Evolutionary conservation across 1,140 invertebrate species (phyloP).

Genomic region (Pantala flavescens): DNA sequence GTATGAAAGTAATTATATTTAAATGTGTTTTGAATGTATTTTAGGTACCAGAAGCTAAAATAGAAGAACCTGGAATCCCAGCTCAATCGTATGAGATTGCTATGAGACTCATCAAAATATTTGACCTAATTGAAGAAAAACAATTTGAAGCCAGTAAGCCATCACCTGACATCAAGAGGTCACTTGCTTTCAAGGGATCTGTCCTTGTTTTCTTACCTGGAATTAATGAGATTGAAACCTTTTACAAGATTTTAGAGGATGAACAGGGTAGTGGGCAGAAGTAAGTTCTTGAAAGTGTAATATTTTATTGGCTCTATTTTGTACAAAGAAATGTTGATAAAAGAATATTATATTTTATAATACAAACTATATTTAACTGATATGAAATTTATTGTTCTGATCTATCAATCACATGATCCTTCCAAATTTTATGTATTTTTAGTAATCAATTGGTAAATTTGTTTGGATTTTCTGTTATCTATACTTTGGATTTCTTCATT

Average conservation of each 20-base stretch:
- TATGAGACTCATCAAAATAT: constrained; percentile 50
- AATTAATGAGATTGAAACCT: constrained; percentile 65
- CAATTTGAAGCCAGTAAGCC: constrained; percentile 27
- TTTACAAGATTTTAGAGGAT: constrained; percentile 32
- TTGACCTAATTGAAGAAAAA: constrained; percentile 56
- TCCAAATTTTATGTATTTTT: too few relatives aligned
- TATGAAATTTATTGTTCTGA: too few relatives aligned
- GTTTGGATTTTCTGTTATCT: too few relatives aligned
- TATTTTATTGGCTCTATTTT: too few relatives aligned
- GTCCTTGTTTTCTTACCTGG: constrained; percentile 84
- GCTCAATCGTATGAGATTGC: constrained; percentile 46
- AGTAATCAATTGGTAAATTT: too few relatives aligned
- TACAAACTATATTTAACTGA: too few relatives aligned
- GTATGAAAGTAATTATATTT: too few relatives aligned
- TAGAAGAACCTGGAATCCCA: constrained; percentile 40
- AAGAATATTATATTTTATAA: too few relatives aligned
- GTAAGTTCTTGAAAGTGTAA: constrained; percentile 33
- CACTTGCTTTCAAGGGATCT: constrained; percentile 40
- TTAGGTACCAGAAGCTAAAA: constrained; percentile 26
- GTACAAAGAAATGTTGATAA: too few relatives aligned
- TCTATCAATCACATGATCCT: too few relatives aligned
- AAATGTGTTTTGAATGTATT: too few relatives aligned
- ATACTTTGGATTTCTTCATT: too few relatives aligned
- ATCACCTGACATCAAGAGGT: constrained; percentile 25
- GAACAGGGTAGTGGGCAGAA: constrained; percentile 5